Evolutionary conservation across 2,113 vertebrate genomes (phyloP), one percentile per base, ranked within the genome.

Genomic region (Mustela lutreola): DNA sequence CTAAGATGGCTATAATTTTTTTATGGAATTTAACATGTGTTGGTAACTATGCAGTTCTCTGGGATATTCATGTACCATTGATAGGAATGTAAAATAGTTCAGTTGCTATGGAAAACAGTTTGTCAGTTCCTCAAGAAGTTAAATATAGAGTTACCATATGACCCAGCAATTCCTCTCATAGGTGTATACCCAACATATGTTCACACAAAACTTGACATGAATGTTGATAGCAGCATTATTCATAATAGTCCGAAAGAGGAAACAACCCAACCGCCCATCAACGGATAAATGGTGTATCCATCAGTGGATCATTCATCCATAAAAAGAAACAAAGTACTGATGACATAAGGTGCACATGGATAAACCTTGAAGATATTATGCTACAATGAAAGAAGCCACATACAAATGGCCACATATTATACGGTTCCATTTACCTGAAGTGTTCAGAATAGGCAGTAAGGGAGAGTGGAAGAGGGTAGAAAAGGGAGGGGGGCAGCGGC

Each of bases 381-480:
- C 53, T 75, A n/a, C 60, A 79, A 11, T 75, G 79, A 97, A 89
- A 84, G 83, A 92, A 95, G 39, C 39, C 82, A 86, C 48, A 90
- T 39, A 42, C 28, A 92, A 28, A 80, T 53, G 28, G 39, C n/a
- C 60, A 42, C 22, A 45, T 71, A 26, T 36, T 73, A 24, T 36
- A 50, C 48, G 22, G 76, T 42, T 86, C 39, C 33, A 53, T 90
- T 70, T 70, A 56, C 45, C 24, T 21, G 58, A 96, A 95, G 76
- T 36, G 7, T 45, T 24, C 4, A 70, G 31, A 89, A 70, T 1
- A 86, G 75, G 11, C 42, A 53, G 4, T 80, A 36, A n/a, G 31
- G 11, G 33, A 19, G 16, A 33, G 16, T 48, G 75, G 75, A 26
- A 26, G 26, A 28, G 26, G 73, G 21, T 18, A 73, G 73, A 76